phyloP scores from a whole-genome alignment of 2,888 invertebrate species.

The Nemapogon koenigi region DNA sequence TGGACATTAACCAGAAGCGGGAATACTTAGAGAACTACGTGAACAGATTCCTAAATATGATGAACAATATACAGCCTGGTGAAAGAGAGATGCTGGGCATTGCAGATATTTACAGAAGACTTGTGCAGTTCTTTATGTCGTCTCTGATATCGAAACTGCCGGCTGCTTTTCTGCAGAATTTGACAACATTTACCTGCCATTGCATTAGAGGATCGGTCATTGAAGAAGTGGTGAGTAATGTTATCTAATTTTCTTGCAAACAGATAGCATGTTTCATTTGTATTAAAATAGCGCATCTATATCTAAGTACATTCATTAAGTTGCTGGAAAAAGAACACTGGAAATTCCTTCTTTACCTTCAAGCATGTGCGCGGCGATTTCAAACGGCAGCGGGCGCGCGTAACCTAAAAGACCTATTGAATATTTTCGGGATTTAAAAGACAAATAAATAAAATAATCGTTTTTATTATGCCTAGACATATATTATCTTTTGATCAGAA shows the following conservation, averaged over 20 bases:
- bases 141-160: constrained; percentile 46
- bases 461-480: no score
- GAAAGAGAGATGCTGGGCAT: constrained; percentile 52
- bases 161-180: constrained; percentile 43
- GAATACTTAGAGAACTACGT: constrained; percentile 55
- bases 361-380: no score
- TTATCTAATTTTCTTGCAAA: background rate
- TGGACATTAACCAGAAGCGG: constrained; percentile 39
- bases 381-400: no score
- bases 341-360: no score
- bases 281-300: no score
- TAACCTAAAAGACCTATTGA: no score
- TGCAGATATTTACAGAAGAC: constrained; percentile 48
- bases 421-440: no score
- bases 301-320: no score
- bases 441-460: no score
- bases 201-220: constrained; percentile 48
- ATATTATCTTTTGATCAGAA: no score
- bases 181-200: constrained; percentile 48
- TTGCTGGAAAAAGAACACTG: no score
- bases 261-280: no score
- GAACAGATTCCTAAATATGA: constrained; percentile 47
- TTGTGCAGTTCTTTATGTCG: constrained; percentile 51
- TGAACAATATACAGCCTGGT: constrained; percentile 45
- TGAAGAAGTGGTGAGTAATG: constrained; percentile 43